Evolutionary conservation across 30 jellyfish, hydroid and myxozoan genomes (phyloP).

Genomic region (Aurelia aurita): DNA sequence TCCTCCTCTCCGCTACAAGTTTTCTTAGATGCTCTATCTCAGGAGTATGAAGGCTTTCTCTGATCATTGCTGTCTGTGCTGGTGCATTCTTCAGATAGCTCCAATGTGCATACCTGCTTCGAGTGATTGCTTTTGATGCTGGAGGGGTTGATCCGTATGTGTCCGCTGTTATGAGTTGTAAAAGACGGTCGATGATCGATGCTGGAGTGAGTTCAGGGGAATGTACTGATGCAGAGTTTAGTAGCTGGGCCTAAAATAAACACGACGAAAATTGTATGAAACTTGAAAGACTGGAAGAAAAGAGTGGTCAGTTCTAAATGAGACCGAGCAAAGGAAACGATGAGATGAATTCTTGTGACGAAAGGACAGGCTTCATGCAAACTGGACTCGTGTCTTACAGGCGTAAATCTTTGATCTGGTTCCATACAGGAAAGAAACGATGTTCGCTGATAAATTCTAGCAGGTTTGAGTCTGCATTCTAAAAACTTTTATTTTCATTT

Average conservation of each 20-base stretch:
- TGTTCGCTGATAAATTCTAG: too few relatives aligned
- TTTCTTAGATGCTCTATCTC: constrained; percentile 60
- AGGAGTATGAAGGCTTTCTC: constrained; percentile 68
- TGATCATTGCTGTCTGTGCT: constrained; percentile 14
- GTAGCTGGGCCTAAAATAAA: constrained; percentile 81
- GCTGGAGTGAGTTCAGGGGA: constrained; percentile 97
- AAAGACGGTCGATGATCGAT: constrained; percentile 93
- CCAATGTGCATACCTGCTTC: constrained; percentile 14
- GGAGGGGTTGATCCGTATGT: constrained; percentile 97
- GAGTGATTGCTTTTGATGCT: constrained; percentile 23
- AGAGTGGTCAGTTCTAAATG: too few relatives aligned
- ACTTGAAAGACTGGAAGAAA: too few relatives aligned
- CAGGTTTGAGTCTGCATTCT: too few relatives aligned
- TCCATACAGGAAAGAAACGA: too few relatives aligned
- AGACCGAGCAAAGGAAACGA: too few relatives aligned
- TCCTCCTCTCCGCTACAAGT: constrained; percentile 52
- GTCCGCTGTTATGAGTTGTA: constrained; percentile 91
- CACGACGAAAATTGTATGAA: too few relatives aligned
- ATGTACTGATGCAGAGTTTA: constrained; percentile 82
- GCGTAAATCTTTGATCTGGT: too few relatives aligned
- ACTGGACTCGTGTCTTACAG: too few relatives aligned
- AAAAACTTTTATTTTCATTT: too few relatives aligned
- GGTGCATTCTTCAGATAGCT: constrained; percentile 8
- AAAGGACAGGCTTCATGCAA: too few relatives aligned
- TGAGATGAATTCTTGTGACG: too few relatives aligned